Base-by-base conservation (phyloP, 2,888 invertebrate species). In the Caenorhabditis sinica region DNA sequence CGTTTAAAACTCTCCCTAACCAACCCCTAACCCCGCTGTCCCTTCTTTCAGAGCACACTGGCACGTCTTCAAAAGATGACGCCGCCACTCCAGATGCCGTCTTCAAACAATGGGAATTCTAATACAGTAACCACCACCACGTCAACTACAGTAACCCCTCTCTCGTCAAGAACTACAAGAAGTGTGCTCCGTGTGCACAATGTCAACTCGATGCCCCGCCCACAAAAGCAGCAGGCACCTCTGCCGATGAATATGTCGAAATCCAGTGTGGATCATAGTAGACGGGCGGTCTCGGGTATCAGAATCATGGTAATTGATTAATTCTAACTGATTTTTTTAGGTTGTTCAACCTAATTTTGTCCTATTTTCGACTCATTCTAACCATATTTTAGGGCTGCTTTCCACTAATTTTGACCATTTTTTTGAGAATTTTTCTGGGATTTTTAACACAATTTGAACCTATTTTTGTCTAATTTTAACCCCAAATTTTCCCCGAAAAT, bases 121-220 rank as follows among this genome's bases (percentile, higher is more conserved):
- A 45, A 56, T 61, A 30, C 25, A 33, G n/a, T 28, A 23, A 28
- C 49, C 11, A 51, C 77, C 2, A 45, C 69, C 15, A 56, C 71
- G 2, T 11, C 40, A 6, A 13, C 13, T 2, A 40, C 40, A 6
- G 9, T 9, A 5, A 82, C 82, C 11, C 83, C 83, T 13, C 28
- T 83, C 1, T 53, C 65, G 0, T 80, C 83, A 2, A n/a, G 83
- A 49, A 77, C 83, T 1, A 71, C 79, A 0, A n/a, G 83, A 51
- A 71, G 71, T 71, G 80, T 83, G 33, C 69, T 83, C 30, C 83
- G 83, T 58, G 83, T 83, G 4, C 83, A 83, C 30, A 83, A 83
- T 43, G 79, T 83, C 9, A 68, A 73, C 20, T 77, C 77, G 33
- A 58, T 49, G 60, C 49, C 68, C 5, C 68, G 56, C 2, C 77